Evolutionary conservation across 92 coral and sea anemone species (phyloP), one percentile per base, ranked within the genome.

Genomic region (Palythoa heliodiscus): DNA sequence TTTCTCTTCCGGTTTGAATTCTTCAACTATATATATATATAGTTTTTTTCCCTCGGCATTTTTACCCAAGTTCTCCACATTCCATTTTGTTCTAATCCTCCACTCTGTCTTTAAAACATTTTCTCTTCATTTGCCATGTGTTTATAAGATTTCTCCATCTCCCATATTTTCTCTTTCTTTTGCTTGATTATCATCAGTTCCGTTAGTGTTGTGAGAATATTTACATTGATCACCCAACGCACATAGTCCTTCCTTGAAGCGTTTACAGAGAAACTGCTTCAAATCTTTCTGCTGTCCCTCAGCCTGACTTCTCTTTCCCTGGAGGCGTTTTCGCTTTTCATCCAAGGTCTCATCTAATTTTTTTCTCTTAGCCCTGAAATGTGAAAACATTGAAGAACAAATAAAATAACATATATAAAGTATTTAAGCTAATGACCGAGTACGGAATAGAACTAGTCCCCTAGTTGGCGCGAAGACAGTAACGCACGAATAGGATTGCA

Each of bases 171-270:
- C 24, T 11, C 50, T 39, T 72, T 43, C 22, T 40, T 64, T 29
- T 0, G 40, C 7, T 63, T 39, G 25, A 0, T 76, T 52, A 12
- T 14, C 11, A 68, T 9, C 40, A 57, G 71, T 23, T 64, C 23
- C 79, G 20, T 14, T 11, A 11, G 61, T 35, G 69, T 66, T 86
- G 84, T 96, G 98, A 19, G 97, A 91, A 82, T 96, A 96, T 90
- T 89, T 93, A 87, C 99, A 96, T 16, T 86, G 79, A 37, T 92
- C 97, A 24, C 96, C 99, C 70, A 69, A 87, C 55, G 76, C 77
- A 87, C 99, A 96, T 50, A 86, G 79, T 19, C 99, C 99, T 82
- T 83, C 70, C 86, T 91, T 93, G 82, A 92, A 96, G 70, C 93
- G 86, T 76, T 94, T 94, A 76, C 99, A 96, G 17, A 91, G 86